Evolutionary conservation across 2,888 invertebrate genomes (phyloP).

Genomic region (Xanthorhoe spadicearia): DNA sequence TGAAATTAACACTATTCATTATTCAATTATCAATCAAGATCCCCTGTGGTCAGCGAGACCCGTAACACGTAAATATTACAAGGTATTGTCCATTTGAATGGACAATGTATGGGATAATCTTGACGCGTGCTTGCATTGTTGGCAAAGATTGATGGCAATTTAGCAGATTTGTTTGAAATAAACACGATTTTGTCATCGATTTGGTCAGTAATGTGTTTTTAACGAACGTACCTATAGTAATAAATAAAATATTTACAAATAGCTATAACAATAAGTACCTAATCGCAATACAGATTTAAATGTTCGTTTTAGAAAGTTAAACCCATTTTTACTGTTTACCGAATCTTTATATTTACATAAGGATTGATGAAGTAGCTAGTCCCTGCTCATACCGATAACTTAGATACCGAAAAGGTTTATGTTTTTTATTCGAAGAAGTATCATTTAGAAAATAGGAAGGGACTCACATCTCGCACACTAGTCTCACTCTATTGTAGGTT

Average conservation of each 20-base stretch:
- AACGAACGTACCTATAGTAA: constrained; percentile 46
- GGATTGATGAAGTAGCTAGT: too few relatives aligned
- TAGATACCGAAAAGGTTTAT: too few relatives aligned
- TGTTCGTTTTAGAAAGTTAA: too few relatives aligned
- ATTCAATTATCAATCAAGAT: constrained; percentile 68
- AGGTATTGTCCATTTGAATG: constrained; percentile 58
- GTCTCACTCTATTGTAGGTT: too few relatives aligned
- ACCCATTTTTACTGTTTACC: too few relatives aligned
- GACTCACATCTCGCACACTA: too few relatives aligned
- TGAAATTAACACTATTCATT: constrained; percentile 74
- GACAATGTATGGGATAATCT: constrained; percentile 42
- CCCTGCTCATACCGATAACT: too few relatives aligned
- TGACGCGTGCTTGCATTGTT: constrained; percentile 62
- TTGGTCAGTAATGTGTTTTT: constrained; percentile 56
- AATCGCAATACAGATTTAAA: too few relatives aligned
- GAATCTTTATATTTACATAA: too few relatives aligned
- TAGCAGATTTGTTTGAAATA: constrained; percentile 57
- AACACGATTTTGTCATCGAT: constrained; percentile 41
- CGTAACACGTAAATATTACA: constrained; percentile 57
- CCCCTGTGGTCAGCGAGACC: constrained; percentile 65
- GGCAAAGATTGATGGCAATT: constrained; percentile 49
- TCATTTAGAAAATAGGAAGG: too few relatives aligned
- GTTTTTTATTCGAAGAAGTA: too few relatives aligned
- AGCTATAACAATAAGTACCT: neutral
- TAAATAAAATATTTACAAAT: neutral